A percentile compares a stretch with the other conserved stretches of the same genome.
Conservation (phyloP, 1,140 invertebrate genomes). For the Idris sp. region DNA sequence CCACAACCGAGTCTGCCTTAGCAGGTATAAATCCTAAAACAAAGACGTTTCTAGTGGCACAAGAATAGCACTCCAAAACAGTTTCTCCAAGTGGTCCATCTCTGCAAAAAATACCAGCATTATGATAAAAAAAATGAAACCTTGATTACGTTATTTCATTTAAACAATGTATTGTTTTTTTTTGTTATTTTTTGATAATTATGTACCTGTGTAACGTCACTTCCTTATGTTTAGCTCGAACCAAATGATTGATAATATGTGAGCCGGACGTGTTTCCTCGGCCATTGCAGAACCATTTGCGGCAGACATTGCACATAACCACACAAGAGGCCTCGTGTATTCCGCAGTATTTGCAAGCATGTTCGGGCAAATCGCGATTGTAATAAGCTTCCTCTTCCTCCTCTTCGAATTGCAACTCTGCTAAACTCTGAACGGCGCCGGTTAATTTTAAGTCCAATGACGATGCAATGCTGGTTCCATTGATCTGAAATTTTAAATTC, state of each 20-base stretch:
- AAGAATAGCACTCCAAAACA: slow-evolving; percentile 98
- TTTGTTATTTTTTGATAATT: too few relatives aligned
- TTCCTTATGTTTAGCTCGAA: slow-evolving; percentile 98
- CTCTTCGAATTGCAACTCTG: slow-evolving; percentile 91
- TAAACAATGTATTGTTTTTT: too few relatives aligned
- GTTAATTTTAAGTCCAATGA: slow-evolving; percentile 83
- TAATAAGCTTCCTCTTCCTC: slow-evolving; percentile 95
- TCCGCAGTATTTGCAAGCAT: slow-evolving; percentile 99
- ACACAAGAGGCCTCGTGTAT: slow-evolving; percentile 99
- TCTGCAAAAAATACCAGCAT: slow-evolving; percentile 75
- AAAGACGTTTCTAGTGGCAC: slow-evolving; percentile 98
- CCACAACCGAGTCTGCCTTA: slow-evolving; percentile 99
- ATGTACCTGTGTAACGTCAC: slow-evolving; percentile 91
- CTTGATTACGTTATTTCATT: too few relatives aligned
- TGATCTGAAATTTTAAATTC: slow-evolving; percentile 81
- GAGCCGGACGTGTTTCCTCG: slow-evolving; percentile 98
- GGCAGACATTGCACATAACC: slow-evolving; percentile 98
- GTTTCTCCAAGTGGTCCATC: slow-evolving; percentile 99
- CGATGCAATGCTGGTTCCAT: slow-evolving; percentile 78
- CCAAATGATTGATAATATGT: slow-evolving; percentile 99
- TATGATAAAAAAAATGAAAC: too few relatives aligned
- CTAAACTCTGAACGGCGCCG: slow-evolving; percentile 85
- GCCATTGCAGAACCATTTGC: slow-evolving; percentile 99
- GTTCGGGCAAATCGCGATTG: slow-evolving; percentile 92
- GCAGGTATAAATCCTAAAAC: slow-evolving; percentile 99